These are phyloP conservation scores for Neosilurus mollespiculum DNA, from an alignment of 2,797 vertebrate species.

Conservation along the genomic window DNA sequence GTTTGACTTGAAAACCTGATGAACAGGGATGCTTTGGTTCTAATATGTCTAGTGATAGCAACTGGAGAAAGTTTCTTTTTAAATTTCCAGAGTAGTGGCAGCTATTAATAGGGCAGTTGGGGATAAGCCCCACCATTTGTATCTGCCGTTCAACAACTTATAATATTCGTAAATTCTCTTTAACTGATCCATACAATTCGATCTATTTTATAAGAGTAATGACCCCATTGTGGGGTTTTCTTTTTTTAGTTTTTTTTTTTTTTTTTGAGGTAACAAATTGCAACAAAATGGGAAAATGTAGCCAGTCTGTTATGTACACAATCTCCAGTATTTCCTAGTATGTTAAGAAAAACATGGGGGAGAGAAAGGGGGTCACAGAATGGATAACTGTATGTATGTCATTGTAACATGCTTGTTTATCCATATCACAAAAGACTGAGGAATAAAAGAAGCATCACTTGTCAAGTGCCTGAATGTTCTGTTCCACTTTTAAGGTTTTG, in stretches of 20 bases:
- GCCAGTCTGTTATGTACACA: not conserved
- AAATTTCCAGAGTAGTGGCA: not conserved
- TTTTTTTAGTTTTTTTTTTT: too few relatives aligned
- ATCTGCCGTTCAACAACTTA: not conserved
- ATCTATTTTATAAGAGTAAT: not conserved
- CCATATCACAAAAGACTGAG: not conserved
- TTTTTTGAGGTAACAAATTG: too few relatives aligned
- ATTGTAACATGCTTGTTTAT: not conserved
- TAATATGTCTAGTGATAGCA: not conserved
- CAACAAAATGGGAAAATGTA: not conserved
- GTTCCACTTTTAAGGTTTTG: not conserved
- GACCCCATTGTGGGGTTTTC: not conserved
- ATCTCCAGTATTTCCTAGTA: too few relatives aligned
- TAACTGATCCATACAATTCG: not conserved
- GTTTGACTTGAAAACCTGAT: not conserved
- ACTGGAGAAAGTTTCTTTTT: not conserved
- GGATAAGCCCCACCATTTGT: not conserved
- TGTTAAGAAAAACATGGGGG: too few relatives aligned
- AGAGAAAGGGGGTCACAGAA: not conserved
- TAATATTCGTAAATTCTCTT: not conserved
- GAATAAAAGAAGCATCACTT: not conserved
- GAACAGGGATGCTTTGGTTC: not conserved
- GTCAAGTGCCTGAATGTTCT: not conserved
- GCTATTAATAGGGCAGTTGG: not conserved
- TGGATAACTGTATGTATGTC: not conserved